Evolutionary conservation across 2,113 vertebrate species (phyloP).

Genomic region (Engystomops pustulosus): DNA sequence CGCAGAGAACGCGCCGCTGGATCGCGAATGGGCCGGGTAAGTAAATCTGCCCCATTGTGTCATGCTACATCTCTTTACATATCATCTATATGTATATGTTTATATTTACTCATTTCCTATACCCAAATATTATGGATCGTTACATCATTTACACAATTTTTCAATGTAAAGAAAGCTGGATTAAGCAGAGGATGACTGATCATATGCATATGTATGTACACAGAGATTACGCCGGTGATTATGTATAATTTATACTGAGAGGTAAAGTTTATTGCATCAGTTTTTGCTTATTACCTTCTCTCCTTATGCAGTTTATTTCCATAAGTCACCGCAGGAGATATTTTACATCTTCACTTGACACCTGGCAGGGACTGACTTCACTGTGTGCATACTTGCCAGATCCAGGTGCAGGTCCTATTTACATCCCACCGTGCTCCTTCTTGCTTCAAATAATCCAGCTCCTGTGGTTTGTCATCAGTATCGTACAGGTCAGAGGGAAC

Average conservation of each 20-base stretch:
- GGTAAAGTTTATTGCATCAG: conserved; percentile 32
- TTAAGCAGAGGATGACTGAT: conserved; percentile 27
- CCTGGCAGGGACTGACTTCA: conserved; percentile 45
- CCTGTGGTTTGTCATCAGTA: conserved; percentile 42
- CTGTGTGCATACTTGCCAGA: conserved; percentile 27
- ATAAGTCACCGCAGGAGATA: conserved; percentile 47
- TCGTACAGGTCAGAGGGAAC: conserved; percentile 10
- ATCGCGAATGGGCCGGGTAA: too few species aligned
- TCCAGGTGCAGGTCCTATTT: conserved; percentile 50
- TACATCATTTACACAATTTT: not conserved
- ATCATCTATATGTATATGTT: too few species aligned
- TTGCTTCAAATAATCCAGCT: conserved; percentile 38
- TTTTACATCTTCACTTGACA: conserved; percentile 54
- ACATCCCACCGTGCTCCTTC: conserved; percentile 44
- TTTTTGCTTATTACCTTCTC: conserved; percentile 31
- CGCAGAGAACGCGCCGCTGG: too few species aligned
- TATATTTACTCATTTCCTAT: too few species aligned
- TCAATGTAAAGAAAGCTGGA: not conserved
- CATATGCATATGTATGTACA: conserved; percentile 55
- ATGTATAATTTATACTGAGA: conserved; percentile 51
- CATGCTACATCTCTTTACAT: too few species aligned
- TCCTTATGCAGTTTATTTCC: conserved; percentile 51
- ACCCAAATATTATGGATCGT: not conserved
- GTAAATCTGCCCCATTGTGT: too few species aligned
- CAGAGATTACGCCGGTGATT: conserved; percentile 50